Percentiles rank a stretch among this genome's conserved stretches.
Evolutionary conservation across 2,888 invertebrate species (phyloP).

Genomic region (Patella caerulea): DNA sequence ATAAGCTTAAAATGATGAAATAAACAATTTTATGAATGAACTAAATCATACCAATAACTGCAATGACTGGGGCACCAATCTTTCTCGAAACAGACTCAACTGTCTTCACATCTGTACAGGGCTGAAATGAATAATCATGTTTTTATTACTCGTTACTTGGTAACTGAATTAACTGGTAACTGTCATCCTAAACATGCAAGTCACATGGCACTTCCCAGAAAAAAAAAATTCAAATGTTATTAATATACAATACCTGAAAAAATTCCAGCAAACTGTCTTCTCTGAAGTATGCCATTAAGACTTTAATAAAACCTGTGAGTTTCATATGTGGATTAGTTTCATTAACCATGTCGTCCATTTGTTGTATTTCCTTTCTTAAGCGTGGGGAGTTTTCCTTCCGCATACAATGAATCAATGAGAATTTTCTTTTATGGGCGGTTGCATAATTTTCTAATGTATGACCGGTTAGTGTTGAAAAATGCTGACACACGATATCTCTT

Average conservation of each 20-base stretch:
- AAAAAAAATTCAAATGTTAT: too few species aligned
- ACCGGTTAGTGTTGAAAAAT: slow-evolving; percentile 1
- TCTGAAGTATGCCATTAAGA: background rate
- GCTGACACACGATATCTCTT: background rate
- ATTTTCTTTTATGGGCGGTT: background rate
- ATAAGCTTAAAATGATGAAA: too few species aligned
- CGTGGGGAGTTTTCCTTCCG: background rate
- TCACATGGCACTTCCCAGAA: too few species aligned
- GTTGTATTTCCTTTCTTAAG: background rate
- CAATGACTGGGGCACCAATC: background rate
- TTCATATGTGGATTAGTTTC: background rate
- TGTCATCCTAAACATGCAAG: too few species aligned
- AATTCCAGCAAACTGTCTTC: background rate
- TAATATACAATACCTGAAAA: background rate
- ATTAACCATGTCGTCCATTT: background rate
- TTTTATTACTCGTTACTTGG: background rate
- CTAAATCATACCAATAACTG: slow-evolving; percentile 9
- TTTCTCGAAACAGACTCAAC: background rate
- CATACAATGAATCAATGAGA: background rate
- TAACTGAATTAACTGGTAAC: too few species aligned
- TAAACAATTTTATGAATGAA: slow-evolving; percentile 1
- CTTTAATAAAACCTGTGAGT: background rate
- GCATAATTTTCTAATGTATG: slow-evolving; percentile 3
- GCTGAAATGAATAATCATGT: background rate
- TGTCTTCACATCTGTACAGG: background rate